Conservation (phyloP, 2,113 vertebrate species). For the Saccopteryx bilineata region DNA sequence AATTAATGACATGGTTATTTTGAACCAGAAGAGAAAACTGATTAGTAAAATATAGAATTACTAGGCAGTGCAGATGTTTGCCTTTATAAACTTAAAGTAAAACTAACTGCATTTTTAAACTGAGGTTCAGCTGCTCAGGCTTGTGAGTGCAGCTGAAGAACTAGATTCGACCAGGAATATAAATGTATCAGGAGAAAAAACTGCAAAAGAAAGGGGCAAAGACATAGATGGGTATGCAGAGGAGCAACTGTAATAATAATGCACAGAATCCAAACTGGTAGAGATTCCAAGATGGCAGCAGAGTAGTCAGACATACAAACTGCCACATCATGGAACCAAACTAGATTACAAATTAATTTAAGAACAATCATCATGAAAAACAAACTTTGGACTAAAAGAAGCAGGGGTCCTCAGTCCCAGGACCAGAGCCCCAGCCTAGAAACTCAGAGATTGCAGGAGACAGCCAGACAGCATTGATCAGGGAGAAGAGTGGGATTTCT, state of each 20-base stretch:
- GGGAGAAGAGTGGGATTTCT: too few species aligned
- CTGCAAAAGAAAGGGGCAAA: neutral
- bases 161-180: neutral
- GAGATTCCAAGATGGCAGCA: too few species aligned
- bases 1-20: neutral
- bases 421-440: too few species aligned
- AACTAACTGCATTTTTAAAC: neutral
- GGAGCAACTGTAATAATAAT: neutral
- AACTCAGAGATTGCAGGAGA: too few species aligned
- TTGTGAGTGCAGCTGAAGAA: neutral
- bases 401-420: too few species aligned
- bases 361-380: too few species aligned
- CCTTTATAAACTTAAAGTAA: constrained; percentile 28
- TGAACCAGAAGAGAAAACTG: neutral
- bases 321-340: too few species aligned
- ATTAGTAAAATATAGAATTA: neutral
- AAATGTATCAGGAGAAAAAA: neutral
- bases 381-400: too few species aligned
- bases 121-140: neutral
- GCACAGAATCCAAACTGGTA: neutral
- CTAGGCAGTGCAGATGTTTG: neutral
- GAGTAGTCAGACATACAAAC: too few species aligned
- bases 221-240: neutral
- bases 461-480: too few species aligned
- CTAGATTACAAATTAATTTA: too few species aligned